Evolutionary conservation across 1,140 invertebrate species (phyloP).

Genomic region (Hesperophylax magnus): DNA sequence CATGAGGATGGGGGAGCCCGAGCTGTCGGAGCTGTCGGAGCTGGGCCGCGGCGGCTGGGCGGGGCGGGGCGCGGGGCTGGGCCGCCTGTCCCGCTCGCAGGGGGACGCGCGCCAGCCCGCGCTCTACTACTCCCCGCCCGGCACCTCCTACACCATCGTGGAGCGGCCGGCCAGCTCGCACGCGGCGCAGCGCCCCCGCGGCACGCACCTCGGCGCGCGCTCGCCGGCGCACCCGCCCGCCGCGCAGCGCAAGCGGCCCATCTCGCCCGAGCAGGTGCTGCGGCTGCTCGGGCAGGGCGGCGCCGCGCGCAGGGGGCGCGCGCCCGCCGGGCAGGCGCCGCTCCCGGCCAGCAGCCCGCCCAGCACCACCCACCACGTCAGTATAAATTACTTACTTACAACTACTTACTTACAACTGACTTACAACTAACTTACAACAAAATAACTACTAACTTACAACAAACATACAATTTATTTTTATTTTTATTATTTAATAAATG

Average conservation of each 20-base stretch:
- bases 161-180: slow-evolving; percentile 84
- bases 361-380: slow-evolving; percentile 77
- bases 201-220: slow-evolving; percentile 77
- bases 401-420: not conserved
- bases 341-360: slow-evolving; percentile 84
- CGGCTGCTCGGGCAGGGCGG: slow-evolving; percentile 74
- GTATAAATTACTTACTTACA: slow-evolving; percentile 34
- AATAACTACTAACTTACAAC: no score
- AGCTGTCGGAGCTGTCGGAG: slow-evolving; percentile 70
- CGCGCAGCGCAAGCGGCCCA: slow-evolving; percentile 77
- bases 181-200: slow-evolving; percentile 72
- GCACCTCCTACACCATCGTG: slow-evolving; percentile 88
- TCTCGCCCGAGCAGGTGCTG: slow-evolving; percentile 85
- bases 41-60: slow-evolving; percentile 66
- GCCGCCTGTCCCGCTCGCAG: slow-evolving; percentile 67
- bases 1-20: slow-evolving; percentile 71
- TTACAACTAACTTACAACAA: not conserved
- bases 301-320: slow-evolving; percentile 63
- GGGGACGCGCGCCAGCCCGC: slow-evolving; percentile 71
- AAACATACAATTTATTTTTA: no score
- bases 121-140: slow-evolving; percentile 78
- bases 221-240: slow-evolving; percentile 51
- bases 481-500: no score
- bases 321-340: slow-evolving; percentile 79
- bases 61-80: slow-evolving; percentile 66